Percentiles rank a stretch among this genome's conserved stretches.
These are phyloP conservation scores for Sylvia atricapilla DNA, from an alignment of 2,113 vertebrate genomes.

Conservation along the genomic window DNA sequence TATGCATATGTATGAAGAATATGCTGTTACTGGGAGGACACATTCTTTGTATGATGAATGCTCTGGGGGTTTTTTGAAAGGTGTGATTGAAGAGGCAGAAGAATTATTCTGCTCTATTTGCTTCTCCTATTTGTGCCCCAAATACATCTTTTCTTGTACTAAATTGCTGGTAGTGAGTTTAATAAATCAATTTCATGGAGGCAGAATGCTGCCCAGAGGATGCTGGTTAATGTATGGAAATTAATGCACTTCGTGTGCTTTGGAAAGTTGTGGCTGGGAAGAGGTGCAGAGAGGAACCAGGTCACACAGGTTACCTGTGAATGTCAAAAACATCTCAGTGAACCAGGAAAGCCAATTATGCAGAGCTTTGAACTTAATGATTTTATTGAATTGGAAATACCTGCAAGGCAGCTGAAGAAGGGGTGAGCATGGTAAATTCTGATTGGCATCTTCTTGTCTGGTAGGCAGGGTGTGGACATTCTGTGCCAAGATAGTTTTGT, in stretches of 20 bases:
- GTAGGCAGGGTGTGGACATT: neutral
- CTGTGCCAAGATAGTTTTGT: neutral
- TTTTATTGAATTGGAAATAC: neutral
- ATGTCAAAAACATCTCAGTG: neutral
- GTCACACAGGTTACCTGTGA: neutral
- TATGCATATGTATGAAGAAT: neutral
- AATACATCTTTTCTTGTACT: neutral
- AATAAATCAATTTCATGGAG: neutral
- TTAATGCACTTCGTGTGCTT: neutral
- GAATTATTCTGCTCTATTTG: neutral
- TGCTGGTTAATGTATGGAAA: neutral
- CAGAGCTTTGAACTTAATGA: neutral
- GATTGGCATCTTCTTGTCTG: neutral
- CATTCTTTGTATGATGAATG: neutral
- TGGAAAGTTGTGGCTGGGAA: neutral
- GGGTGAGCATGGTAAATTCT: neutral
- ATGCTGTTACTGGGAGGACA: neutral
- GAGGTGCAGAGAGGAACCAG: neutral
- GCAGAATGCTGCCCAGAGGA: neutral
- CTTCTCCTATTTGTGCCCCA: neutral
- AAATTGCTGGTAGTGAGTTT: neutral
- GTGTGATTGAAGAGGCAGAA: neutral
- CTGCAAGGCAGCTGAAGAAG: neutral
- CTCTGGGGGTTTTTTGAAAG: neutral
- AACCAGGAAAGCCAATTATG: neutral